Percentiles rank a stretch among this genome's conserved stretches.
Evolutionary conservation across 2,888 invertebrate genomes (phyloP).

Genomic region (Hololepta plana): DNA sequence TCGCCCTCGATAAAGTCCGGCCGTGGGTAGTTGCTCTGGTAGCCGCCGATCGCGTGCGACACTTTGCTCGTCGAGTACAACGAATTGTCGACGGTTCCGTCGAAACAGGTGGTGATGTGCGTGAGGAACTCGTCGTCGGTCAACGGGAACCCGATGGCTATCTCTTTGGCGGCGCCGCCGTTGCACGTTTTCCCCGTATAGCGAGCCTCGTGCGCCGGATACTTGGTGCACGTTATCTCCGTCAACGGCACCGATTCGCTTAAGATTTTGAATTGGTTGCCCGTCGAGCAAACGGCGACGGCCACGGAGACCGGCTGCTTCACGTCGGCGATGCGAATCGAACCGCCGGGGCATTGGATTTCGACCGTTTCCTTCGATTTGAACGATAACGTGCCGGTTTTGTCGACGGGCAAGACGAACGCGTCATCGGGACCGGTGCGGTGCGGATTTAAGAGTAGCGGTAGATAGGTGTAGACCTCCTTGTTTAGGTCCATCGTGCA

Average conservation of each 20-base stretch:
- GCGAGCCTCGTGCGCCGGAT: slow-evolving; percentile 26
- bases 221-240: slow-evolving; percentile 25
- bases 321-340: slow-evolving; percentile 8
- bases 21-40: slow-evolving; percentile 30
- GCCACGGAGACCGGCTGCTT: slow-evolving; percentile 5
- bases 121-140: slow-evolving; percentile 28
- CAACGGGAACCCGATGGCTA: slow-evolving; percentile 30
- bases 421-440: slow-evolving; percentile 8
- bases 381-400: slow-evolving; percentile 10
- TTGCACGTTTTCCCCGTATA: slow-evolving; percentile 28
- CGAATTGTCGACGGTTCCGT: slow-evolving; percentile 29
- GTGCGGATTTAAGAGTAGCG: slow-evolving; percentile 32
- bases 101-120: slow-evolving; percentile 35
- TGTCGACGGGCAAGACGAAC: slow-evolving; percentile 12
- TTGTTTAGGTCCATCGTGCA: slow-evolving; percentile 31
- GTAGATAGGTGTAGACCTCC: slow-evolving; percentile 37
- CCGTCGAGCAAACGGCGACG: slow-evolving; percentile 11
- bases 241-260: slow-evolving; percentile 19
- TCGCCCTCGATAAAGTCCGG: slow-evolving; percentile 30
- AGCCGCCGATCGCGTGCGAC: slow-evolving; percentile 27
- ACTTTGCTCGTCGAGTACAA: slow-evolving; percentile 34
- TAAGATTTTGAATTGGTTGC: slow-evolving; percentile 11
- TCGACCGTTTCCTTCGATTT: slow-evolving; percentile 9
- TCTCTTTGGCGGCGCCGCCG: slow-evolving; percentile 21
- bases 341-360: slow-evolving; percentile 13